A percentile compares a stretch with the other conserved stretches of the same genome.
phyloP scores from a whole-genome alignment of 1,140 invertebrate genomes.

The Hirudo medicinalis region DNA sequence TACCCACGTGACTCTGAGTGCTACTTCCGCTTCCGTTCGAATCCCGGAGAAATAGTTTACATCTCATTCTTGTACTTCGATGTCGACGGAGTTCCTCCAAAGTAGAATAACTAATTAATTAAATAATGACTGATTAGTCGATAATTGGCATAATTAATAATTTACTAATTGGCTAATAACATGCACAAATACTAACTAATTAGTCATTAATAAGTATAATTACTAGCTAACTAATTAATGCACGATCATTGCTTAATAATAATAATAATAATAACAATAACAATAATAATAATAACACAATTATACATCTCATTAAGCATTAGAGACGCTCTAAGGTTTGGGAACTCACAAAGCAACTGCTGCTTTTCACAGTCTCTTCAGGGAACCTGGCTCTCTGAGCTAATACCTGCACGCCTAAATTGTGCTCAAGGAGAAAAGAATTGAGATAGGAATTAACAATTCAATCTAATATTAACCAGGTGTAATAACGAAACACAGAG shows the following conservation, averaged over 20 bases:
- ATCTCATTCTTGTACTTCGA: conserved; percentile 71
- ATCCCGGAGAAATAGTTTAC: conserved; percentile 61
- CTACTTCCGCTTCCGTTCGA: conserved; percentile 82
- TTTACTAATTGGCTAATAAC: no score
- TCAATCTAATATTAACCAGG: conserved; percentile 43
- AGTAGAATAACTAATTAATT: conserved; percentile 23
- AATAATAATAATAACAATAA: no score
- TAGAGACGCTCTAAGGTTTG: no score
- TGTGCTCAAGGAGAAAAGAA: neutral
- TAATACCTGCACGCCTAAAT: neutral
- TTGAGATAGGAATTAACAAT: neutral
- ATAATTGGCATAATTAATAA: neutral
- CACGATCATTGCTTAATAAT: no score
- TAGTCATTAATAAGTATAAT: no score
- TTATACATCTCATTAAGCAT: neutral
- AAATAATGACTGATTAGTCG: neutral
- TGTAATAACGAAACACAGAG: conserved; percentile 72
- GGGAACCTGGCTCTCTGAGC: neutral
- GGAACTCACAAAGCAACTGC: no score
- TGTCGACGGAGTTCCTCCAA: conserved; percentile 31
- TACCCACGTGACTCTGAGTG: conserved; percentile 84
- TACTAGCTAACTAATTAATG: no score
- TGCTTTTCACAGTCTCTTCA: neutral
- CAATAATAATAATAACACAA: neutral
- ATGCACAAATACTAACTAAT: no score